phyloP scores from a whole-genome alignment of 2,888 invertebrate genomes.

The Diaprepes abbreviatus region DNA sequence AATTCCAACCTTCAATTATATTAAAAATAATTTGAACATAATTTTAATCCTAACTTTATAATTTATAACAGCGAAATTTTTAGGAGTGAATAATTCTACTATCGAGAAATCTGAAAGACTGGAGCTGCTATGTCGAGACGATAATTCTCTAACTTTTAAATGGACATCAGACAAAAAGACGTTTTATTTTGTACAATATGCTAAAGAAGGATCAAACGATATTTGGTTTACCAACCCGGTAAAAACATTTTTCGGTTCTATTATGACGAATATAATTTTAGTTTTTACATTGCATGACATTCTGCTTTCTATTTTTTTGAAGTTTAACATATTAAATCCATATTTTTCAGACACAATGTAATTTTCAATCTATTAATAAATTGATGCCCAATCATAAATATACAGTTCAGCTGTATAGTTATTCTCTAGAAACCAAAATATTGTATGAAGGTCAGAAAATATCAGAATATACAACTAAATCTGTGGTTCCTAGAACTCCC shows the following conservation, averaged over 20 bases:
- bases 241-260: constrained; percentile 7
- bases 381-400: neutral
- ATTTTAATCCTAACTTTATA: too few species aligned
- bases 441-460: constrained; percentile 1
- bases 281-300: too few species aligned
- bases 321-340: neutral
- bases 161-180: constrained; percentile 1
- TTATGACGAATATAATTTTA: too few species aligned
- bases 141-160: constrained; percentile 18
- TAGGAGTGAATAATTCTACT: neutral
- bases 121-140: constrained; percentile 19
- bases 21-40: too few species aligned
- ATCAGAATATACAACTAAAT: neutral
- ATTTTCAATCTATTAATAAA: constrained; percentile 1
- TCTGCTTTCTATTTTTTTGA: too few species aligned
- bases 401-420: neutral
- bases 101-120: neutral
- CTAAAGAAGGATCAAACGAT: neutral
- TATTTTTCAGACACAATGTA: constrained; percentile 8
- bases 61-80: too few species aligned
- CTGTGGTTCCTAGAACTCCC: neutral
- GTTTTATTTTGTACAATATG: constrained; percentile 16
- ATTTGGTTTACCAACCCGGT: constrained; percentile 5
- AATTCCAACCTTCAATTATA: too few species aligned
- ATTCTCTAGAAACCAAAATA: neutral